A percentile compares a stretch with the other conserved stretches of the same genome.
phyloP scores from a whole-genome alignment of 2,113 vertebrate species.

The Anguilla japonica region DNA sequence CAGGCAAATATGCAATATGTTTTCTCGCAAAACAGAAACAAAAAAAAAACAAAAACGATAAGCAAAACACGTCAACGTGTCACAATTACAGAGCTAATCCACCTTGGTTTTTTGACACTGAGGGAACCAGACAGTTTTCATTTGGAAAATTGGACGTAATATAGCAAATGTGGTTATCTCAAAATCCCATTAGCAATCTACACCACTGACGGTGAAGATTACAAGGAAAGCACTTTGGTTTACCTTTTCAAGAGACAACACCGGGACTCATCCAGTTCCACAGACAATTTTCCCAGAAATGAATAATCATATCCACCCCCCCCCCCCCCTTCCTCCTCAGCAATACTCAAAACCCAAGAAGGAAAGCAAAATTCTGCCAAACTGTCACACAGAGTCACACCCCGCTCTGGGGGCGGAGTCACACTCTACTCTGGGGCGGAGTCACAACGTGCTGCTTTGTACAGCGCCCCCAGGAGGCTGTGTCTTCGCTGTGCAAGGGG shows the following conservation, averaged over 20 bases:
- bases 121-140: not conserved
- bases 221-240: not conserved
- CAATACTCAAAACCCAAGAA: not conserved
- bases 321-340: not conserved
- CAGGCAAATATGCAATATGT: not conserved
- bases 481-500: not conserved
- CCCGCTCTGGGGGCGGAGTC: not conserved
- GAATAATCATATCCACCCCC: not conserved
- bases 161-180: not conserved
- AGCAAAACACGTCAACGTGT: not conserved
- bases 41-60: too few relatives aligned
- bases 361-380: not conserved
- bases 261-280: not conserved
- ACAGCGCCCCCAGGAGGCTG: conserved; percentile 3
- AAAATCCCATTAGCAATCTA: not conserved
- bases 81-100: not conserved
- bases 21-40: not conserved
- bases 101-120: not conserved
- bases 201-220: not conserved
- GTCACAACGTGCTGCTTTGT: too few relatives aligned
- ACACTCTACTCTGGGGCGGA: too few relatives aligned
- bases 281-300: not conserved
- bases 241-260: not conserved
- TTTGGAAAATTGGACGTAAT: not conserved
- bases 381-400: not conserved